Percentiles rank a stretch among this genome's conserved stretches.
These are phyloP conservation scores for Microplitis mediator DNA, from an alignment of 1,140 invertebrate species.

Conservation along the genomic window DNA sequence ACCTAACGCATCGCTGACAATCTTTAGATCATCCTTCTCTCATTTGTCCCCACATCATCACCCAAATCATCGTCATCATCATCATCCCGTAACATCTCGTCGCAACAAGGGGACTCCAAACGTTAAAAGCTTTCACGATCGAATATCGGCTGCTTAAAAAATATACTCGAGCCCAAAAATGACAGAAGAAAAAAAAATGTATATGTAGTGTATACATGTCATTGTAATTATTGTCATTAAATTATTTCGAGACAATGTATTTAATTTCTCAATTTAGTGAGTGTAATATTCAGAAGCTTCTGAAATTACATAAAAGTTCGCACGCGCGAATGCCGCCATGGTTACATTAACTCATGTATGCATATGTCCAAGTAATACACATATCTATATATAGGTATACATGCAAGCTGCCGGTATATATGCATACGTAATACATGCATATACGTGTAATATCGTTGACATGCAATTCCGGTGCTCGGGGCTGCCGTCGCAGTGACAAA, in stretches of 20 bases:
- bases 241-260: too few species aligned
- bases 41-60: not conserved
- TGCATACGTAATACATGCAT: conserved; percentile 21
- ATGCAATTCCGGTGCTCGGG: conserved; percentile 39
- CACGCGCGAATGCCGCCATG: not conserved
- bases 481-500: conserved; percentile 38
- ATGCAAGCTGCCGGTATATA: not conserved
- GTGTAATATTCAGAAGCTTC: not conserved
- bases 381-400: too few species aligned
- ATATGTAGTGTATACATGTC: too few species aligned
- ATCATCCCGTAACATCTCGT: too few species aligned
- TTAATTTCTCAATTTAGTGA: too few species aligned
- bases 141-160: too few species aligned
- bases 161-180: too few species aligned
- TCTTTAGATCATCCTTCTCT: not conserved
- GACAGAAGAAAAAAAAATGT: too few species aligned
- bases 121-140: too few species aligned
- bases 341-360: not conserved
- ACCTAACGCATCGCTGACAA: conserved; percentile 14
- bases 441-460: conserved; percentile 31
- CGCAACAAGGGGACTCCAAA: too few species aligned
- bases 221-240: too few species aligned
- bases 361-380: not conserved
- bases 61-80: too few species aligned
- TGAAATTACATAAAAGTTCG: conserved; percentile 2